Evolutionary conservation across 2,113 vertebrate genomes (phyloP).

Genomic region (Trachemys scripta): DNA sequence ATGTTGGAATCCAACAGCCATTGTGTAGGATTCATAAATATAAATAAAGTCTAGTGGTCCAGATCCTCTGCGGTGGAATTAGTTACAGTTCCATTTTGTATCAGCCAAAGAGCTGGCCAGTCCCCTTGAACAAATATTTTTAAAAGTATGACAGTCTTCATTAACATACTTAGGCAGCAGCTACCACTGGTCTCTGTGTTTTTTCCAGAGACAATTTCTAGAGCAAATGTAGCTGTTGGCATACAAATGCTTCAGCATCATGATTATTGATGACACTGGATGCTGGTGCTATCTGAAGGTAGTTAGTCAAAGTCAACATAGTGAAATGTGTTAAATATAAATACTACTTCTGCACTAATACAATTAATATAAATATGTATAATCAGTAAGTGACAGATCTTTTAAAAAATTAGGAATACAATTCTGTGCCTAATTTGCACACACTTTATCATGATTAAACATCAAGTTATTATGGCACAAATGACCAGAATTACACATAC

Average conservation of each 20-base stretch:
- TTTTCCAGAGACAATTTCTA: conserved; percentile 53
- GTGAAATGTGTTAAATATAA: conserved; percentile 64
- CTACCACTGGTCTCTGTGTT: conserved; percentile 52
- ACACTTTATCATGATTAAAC: conserved; percentile 71
- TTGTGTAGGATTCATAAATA: neutral
- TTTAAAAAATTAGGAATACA: conserved; percentile 46
- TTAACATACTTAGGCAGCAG: conserved; percentile 54
- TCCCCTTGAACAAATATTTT: conserved; percentile 42
- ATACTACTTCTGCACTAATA: conserved; percentile 67
- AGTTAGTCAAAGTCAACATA: conserved; percentile 76
- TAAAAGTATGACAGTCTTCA: conserved; percentile 46
- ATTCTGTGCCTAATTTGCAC: conserved; percentile 66
- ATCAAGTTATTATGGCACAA: conserved; percentile 49
- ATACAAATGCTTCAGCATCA: conserved; percentile 66
- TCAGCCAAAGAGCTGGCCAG: neutral
- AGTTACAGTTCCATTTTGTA: neutral
- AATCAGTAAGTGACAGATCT: conserved; percentile 69
- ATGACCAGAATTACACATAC: conserved; percentile 45
- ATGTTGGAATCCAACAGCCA: neutral
- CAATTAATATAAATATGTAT: conserved; percentile 68
- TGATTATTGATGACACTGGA: conserved; percentile 70
- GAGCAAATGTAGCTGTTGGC: conserved; percentile 54
- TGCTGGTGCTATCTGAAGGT: conserved; percentile 67
- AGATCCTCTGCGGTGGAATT: neutral
- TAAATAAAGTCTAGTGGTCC: neutral